A percentile compares a stretch with the other conserved stretches of the same genome.
These are phyloP conservation scores for Corythucha ciliata DNA, from an alignment of 2,888 invertebrate genomes.

Conservation along the genomic window DNA sequence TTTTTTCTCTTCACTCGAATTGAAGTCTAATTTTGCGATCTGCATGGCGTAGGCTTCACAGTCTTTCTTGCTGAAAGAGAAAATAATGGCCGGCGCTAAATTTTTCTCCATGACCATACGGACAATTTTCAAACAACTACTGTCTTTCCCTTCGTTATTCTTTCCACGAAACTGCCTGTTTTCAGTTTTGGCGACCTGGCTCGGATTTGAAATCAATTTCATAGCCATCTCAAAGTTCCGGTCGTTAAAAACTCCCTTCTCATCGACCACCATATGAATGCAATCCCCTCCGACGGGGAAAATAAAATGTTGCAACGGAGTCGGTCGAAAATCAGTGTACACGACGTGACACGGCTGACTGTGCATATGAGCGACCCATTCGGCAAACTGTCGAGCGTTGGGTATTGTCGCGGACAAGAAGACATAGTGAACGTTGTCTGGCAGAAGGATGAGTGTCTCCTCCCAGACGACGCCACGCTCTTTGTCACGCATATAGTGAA, in stretches of 20 bases:
- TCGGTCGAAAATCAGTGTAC: constrained; percentile 95
- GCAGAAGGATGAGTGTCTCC: constrained; percentile 93
- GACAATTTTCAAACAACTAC: constrained; percentile 92
- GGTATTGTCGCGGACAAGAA: constrained; percentile 99
- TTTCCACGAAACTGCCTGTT: constrained; percentile 23
- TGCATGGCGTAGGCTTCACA: constrained; percentile 95
- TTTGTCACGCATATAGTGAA: constrained; percentile 99
- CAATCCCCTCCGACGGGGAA: constrained; percentile 94
- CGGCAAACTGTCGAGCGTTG: constrained; percentile 91
- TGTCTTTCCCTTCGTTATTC: constrained; percentile 60
- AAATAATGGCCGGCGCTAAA: constrained; percentile 96
- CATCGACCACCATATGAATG: constrained; percentile 59
- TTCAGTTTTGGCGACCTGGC: constrained; percentile 51
- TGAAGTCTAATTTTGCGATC: constrained; percentile 94
- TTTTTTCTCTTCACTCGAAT: constrained; percentile 85
- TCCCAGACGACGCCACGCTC: constrained; percentile 99
- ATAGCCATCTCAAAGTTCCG: constrained; percentile 98
- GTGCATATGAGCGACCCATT: constrained; percentile 91
- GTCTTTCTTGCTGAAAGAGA: constrained; percentile 98
- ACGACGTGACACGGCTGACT: constrained; percentile 97
- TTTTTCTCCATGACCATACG: constrained; percentile 98
- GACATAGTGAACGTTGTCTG: constrained; percentile 96
- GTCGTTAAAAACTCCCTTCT: constrained; percentile 83
- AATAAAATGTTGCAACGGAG: constrained; percentile 95
- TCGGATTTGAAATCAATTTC: constrained; percentile 71